Percentiles rank a stretch among this genome's conserved stretches.
Conservation (phyloP, 2,113 vertebrate species). For the Elanus axillaris region DNA sequence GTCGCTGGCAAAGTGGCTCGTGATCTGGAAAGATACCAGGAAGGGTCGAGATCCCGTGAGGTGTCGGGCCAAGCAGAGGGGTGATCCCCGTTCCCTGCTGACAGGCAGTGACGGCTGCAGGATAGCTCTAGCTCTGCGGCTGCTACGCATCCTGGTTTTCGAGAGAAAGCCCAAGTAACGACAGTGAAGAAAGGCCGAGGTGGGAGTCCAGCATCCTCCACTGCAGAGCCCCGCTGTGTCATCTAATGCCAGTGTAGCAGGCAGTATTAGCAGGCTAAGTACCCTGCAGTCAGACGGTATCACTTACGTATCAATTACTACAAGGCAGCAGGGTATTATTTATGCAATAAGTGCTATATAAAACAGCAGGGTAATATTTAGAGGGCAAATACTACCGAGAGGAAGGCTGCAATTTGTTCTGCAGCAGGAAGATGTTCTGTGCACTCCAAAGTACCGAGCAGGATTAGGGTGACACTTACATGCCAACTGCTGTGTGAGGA, state of each 20-base stretch:
- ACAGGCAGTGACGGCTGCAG: neutral
- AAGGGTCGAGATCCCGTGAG: neutral
- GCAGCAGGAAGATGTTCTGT: neutral
- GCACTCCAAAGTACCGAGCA: neutral
- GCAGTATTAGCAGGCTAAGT: neutral
- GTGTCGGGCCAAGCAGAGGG: neutral
- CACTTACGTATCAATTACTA: neutral
- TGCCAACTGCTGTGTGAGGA: neutral
- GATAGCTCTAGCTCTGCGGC: neutral
- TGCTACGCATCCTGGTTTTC: neutral
- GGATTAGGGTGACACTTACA: conserved; percentile 28
- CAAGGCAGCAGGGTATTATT: conserved; percentile 23
- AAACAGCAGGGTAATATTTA: conserved; percentile 30
- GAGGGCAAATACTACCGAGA: neutral
- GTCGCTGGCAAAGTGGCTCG: neutral
- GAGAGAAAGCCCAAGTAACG: neutral
- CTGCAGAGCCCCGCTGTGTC: neutral
- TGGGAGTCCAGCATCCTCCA: neutral
- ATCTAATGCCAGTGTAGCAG: neutral
- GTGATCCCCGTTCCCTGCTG: neutral
- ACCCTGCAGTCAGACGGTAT: neutral
- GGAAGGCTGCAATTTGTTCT: conserved; percentile 47
- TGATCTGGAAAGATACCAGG: neutral
- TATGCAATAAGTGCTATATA: neutral
- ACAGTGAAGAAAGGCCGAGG: neutral